Base-by-base conservation (phyloP, 2,797 vertebrate species). In the Rhynchonycteris naso region DNA sequence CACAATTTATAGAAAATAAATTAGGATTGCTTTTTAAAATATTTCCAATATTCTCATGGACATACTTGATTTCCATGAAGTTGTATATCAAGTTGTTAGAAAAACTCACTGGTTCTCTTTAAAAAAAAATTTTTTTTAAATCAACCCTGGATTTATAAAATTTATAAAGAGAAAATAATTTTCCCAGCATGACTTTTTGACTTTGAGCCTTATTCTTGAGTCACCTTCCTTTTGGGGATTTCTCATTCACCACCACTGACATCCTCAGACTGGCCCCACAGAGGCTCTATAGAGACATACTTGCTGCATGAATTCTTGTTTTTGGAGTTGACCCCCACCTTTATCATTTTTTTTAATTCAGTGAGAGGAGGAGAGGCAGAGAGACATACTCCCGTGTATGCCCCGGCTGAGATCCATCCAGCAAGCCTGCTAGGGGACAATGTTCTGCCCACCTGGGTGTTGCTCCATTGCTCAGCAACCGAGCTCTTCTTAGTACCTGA, bases 1-100 rank as follows among this genome's bases (percentile, higher is more conserved):
- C 63, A n/a, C n/a, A n/a, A n/a, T n/a, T n/a, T n/a, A n/a, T 88
- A 74, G 52, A 85, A 90, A 54, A 92, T 52, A 88, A 82, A 78
- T 76, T 22, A 82, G 12, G 26, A 68, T 74, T 59, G 38, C 30
- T 68, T 52, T 76, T 33, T 38, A 78, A 63, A 81, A 74, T 54
- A 58, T 81, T 68, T 85, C 26, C 47, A 59, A 10, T 59, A 66
- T 16, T 54, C 10, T 79, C 47, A 56, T 35, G 11, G 8, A 66
- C 21, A n/a, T 63, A 11, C 12, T 84, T n/a, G 13, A 79, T 58
- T 68, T 5, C 28, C 35, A 12, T 76, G 7, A 89, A 7, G 4
- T 76, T 79, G 7, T 50, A 63, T 89, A 33, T 11, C 7, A 66
- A 65, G 12, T 83, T 94, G 26, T 84, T 90, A 35, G 1, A 52